Percentiles rank a stretch among this genome's conserved stretches.
phyloP scores from a whole-genome alignment of 2,113 vertebrate genomes.

The Pseudopipra pipra region DNA sequence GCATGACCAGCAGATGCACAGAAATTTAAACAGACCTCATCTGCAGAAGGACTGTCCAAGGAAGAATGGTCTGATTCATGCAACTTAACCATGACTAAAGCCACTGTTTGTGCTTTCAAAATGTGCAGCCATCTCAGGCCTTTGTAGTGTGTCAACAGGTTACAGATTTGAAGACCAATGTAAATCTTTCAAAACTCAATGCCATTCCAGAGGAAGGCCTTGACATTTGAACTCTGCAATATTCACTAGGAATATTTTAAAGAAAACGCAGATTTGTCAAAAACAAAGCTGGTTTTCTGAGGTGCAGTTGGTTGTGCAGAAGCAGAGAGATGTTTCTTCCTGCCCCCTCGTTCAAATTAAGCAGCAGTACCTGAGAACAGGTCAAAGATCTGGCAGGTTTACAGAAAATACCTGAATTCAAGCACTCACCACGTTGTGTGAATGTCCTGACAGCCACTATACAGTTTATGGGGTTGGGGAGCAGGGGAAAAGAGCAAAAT shows the following conservation, averaged over 20 bases:
- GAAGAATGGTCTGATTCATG: not conserved
- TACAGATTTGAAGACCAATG: constrained; percentile 3
- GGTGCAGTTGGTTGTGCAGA: not conserved
- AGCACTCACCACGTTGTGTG: not conserved
- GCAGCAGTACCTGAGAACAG: not conserved
- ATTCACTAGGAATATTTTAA: not conserved
- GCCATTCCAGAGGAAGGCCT: not conserved
- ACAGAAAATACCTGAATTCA: not conserved
- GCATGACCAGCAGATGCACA: not conserved
- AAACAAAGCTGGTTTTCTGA: not conserved
- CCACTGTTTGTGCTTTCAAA: not conserved
- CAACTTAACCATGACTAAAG: constrained; percentile 27
- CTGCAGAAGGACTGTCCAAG: not conserved
- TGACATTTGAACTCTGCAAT: not conserved
- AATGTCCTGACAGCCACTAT: not conserved
- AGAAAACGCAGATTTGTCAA: not conserved
- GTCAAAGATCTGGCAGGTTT: not conserved
- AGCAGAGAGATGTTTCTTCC: not conserved
- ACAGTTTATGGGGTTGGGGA: not conserved
- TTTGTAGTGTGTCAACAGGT: not conserved
- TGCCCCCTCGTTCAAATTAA: not conserved
- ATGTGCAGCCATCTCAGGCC: not conserved
- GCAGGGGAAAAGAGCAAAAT: not conserved
- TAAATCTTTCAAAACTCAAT: not conserved
- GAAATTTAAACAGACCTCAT: not conserved